phyloP scores from a whole-genome alignment of 2,888 invertebrate genomes.

The Polymixis lichenea region DNA sequence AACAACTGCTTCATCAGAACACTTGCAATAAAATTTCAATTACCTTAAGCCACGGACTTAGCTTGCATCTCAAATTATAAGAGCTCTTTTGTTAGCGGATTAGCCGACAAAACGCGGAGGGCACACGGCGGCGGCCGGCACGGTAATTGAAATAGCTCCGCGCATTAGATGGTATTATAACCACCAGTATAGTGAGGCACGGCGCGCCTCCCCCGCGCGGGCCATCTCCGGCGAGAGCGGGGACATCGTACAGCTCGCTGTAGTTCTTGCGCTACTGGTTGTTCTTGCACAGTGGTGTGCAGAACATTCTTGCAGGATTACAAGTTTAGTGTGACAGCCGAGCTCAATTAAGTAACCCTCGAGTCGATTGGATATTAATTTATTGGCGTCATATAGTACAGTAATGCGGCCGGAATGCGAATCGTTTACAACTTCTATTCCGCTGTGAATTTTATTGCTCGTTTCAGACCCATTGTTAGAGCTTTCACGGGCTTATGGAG shows the following conservation, averaged over 20 bases:
- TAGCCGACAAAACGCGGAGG: constrained; percentile 76
- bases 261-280: constrained; percentile 41
- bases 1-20: constrained; percentile 68
- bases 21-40: constrained; percentile 82
- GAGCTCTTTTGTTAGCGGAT: constrained; percentile 81
- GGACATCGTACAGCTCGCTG: constrained; percentile 6
- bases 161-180: constrained; percentile 75
- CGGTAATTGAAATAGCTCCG: constrained; percentile 82
- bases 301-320: constrained; percentile 78
- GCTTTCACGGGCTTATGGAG: constrained; percentile 5
- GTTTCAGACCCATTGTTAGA: constrained; percentile 32
- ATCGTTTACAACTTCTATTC: constrained; percentile 40
- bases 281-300: constrained; percentile 61
- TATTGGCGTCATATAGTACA: constrained; percentile 75
- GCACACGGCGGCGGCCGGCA: constrained; percentile 64
- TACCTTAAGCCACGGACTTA: constrained; percentile 72
- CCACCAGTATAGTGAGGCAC: constrained; percentile 56
- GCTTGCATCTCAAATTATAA: constrained; percentile 73
- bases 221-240: background rate
- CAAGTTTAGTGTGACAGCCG: constrained; percentile 77
- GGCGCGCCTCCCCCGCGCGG: constrained; percentile 10
- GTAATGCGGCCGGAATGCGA: constrained; percentile 61
- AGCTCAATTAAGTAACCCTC: constrained; percentile 79
- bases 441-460: constrained; percentile 47
- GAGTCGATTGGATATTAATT: constrained; percentile 82